Evolutionary conservation across 92 coral and sea anemone genomes (phyloP), one percentile per base, ranked within the genome.

Genomic region (Metridium senile): DNA sequence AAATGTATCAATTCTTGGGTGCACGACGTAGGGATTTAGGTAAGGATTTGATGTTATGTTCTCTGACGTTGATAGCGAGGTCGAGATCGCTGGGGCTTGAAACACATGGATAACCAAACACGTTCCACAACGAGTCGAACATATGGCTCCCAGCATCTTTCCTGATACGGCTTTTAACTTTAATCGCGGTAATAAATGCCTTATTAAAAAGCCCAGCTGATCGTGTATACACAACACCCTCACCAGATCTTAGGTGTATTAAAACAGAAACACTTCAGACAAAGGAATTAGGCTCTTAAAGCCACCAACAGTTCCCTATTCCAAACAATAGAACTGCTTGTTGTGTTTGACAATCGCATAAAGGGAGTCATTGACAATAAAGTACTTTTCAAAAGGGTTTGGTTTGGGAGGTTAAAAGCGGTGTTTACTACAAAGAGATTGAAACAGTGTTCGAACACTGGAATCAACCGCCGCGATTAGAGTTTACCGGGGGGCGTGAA

Each of bases 401-500:
- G 33, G 33, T 73, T 34, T 45, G 57, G 53, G 9, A 33, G 53
- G 31, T 32, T 18, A 47, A 70, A 56, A 0, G 80, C 22, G 46
- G 61, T 18, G 52, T 73, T 49, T 54, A 49, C 47, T 17, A 28
- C 39, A 57, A 58, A 28, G 78, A 20, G 46, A 54, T 52, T 71
- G 64, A 9, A 71, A 54, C 76, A 52, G 33, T 53, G 47, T 71
- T 71, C 76, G 13, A 49, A 46, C 20, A 16, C 11, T 51, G 76
- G 31, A 26, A 57, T 72, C 66, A 53, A 83, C 63, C 22, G 75
- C 26, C 71, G 54, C 71, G 56, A 84, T 74, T 88, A 92, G 86
- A 53, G 29, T 26, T 77, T 88, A 73, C 90, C 80, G 87, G 84
- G 59, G 84, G 97, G 97, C 93, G 93, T 88, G 93, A 89, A 77